Evolutionary conservation across 1,140 invertebrate species (phyloP).

Genomic region (Drosophila obscura): DNA sequence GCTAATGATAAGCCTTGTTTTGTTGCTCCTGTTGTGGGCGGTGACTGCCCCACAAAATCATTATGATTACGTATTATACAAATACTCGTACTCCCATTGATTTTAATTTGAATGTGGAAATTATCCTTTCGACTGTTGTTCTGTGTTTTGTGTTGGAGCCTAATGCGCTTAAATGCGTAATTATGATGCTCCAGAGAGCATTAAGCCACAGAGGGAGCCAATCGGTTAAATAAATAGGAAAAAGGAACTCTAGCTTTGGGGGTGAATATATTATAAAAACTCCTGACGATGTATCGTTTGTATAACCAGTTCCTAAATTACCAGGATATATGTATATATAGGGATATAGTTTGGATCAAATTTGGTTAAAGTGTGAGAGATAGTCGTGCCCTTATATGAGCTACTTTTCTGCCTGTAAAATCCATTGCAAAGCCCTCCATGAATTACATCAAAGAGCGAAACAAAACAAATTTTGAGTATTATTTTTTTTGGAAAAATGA

Average conservation of each 20-base stretch:
- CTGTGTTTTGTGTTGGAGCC: constrained; percentile 5
- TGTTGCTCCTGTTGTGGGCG: constrained; percentile 22
- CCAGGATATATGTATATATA: too few species aligned
- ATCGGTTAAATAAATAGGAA: constrained; percentile 10
- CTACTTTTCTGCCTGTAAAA: too few species aligned
- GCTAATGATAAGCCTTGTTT: constrained; percentile 80
- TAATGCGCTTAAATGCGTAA: constrained; percentile 57
- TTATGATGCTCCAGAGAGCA: constrained; percentile 50
- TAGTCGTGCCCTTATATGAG: too few species aligned
- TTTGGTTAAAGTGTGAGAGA: background rate
- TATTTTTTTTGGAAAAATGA: constrained; percentile 57
- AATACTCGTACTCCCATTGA: constrained; percentile 52
- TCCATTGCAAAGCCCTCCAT: too few species aligned
- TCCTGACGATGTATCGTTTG: background rate
- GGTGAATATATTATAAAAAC: background rate
- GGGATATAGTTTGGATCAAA: background rate
- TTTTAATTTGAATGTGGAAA: constrained; percentile 69
- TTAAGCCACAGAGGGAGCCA: constrained; percentile 10
- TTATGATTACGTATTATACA: constrained; percentile 64
- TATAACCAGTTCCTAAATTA: too few species aligned
- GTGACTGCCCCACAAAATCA: constrained; percentile 68
- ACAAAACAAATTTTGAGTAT: constrained; percentile 14
- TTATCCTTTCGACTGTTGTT: constrained; percentile 31
- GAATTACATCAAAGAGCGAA: background rate
- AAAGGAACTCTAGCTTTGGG: too few species aligned